Evolutionary conservation across 2,113 vertebrate genomes (phyloP).

Genomic region (Fulmarus glacialis): DNA sequence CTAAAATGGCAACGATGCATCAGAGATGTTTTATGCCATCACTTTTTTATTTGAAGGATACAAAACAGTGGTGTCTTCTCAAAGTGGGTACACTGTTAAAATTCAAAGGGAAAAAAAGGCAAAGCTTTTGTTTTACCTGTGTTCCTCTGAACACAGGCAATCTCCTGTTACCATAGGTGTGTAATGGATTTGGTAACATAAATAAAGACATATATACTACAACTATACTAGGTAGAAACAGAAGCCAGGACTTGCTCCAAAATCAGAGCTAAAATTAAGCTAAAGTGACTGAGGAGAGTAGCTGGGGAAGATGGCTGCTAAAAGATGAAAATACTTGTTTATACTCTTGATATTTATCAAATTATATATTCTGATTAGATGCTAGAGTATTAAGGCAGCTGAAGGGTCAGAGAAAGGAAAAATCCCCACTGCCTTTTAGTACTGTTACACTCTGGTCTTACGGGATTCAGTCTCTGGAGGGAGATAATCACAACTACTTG

Average conservation of each 20-base stretch:
- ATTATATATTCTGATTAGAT: neutral
- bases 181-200: neutral
- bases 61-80: neutral
- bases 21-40: neutral
- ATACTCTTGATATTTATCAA: neutral
- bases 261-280: neutral
- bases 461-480: neutral
- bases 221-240: neutral
- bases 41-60: neutral
- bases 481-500: neutral
- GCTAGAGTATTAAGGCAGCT: neutral
- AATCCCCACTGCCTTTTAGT: neutral
- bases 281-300: neutral
- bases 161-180: neutral
- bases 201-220: neutral
- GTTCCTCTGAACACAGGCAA: neutral
- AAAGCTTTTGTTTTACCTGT: neutral
- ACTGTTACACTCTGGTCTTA: neutral
- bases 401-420: neutral
- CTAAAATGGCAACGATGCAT: neutral
- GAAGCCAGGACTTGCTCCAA: neutral
- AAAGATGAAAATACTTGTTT: neutral
- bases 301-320: neutral
- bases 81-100: neutral
- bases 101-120: neutral